These are phyloP conservation scores for Trilocha varians DNA, from an alignment of 2,888 invertebrate species.

Conservation along the genomic window DNA sequence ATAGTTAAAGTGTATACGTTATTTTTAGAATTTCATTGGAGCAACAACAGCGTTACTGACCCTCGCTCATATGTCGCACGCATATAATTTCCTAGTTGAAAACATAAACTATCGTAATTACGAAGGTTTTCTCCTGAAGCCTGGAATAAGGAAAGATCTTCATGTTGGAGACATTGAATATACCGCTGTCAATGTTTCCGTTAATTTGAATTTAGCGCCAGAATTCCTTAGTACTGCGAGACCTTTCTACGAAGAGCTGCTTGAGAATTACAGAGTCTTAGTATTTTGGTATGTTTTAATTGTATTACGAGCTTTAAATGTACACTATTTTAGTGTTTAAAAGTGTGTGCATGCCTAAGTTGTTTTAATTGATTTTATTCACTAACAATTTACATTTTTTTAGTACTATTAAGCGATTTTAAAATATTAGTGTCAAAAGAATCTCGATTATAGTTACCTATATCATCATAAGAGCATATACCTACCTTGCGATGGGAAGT, in stretches of 20 bases:
- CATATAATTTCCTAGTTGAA: conserved; percentile 53
- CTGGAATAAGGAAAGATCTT: conserved; percentile 43
- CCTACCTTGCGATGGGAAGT: too few relatives aligned
- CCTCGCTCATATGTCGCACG: conserved; percentile 44
- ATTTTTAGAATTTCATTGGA: conserved; percentile 46
- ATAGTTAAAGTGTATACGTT: background rate
- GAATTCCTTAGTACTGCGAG: conserved; percentile 51
- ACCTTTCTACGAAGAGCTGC: conserved; percentile 36
- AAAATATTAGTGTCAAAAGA: too few relatives aligned
- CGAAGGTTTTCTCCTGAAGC: conserved; percentile 22
- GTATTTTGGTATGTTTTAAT: conserved; percentile 36
- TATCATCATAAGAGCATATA: too few relatives aligned
- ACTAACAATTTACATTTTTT: too few relatives aligned
- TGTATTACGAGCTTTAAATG: too few relatives aligned
- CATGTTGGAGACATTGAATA: conserved; percentile 50
- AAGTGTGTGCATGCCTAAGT: background rate
- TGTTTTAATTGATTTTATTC: too few relatives aligned
- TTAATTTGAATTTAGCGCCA: conserved; percentile 33
- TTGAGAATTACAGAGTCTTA: conserved; percentile 49
- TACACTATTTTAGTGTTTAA: too few relatives aligned
- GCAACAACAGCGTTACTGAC: conserved; percentile 33
- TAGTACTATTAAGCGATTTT: too few relatives aligned
- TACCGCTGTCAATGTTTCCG: conserved; percentile 43
- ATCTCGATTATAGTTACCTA: too few relatives aligned
- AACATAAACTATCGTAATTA: conserved; percentile 34